Evolutionary conservation across 1,140 invertebrate genomes (phyloP).

Genomic region (Drosophila ohnishii): DNA sequence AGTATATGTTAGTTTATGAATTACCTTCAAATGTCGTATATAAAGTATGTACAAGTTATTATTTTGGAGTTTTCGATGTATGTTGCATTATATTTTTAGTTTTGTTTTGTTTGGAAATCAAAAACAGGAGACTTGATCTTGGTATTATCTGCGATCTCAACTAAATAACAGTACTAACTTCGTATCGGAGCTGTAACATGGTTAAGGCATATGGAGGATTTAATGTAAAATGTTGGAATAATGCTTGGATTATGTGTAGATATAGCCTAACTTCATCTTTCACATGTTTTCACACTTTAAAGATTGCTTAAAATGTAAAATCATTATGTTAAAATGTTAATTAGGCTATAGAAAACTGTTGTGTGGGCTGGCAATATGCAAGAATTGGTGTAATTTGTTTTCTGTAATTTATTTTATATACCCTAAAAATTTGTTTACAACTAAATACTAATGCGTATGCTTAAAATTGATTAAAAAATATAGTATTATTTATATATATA

Average conservation of each 20-base stretch:
- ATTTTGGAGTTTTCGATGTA: conserved; percentile 56
- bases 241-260: conserved; percentile 27
- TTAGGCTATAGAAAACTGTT: conserved; percentile 2
- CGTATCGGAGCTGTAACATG: conserved; percentile 51
- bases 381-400: conserved; percentile 64
- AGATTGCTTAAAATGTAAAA: not conserved
- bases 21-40: conserved; percentile 22
- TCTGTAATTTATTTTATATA: conserved; percentile 66
- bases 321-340: not conserved
- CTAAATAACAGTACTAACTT: conserved; percentile 76
- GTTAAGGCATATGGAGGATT: conserved; percentile 58
- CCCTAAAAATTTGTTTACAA: conserved; percentile 75
- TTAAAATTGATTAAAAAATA: conserved; percentile 77
- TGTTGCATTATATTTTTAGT: conserved; percentile 14
- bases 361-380: conserved; percentile 18
- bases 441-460: conserved; percentile 67
- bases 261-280: not conserved
- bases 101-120: conserved; percentile 27
- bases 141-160: conserved; percentile 50
- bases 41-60: conserved; percentile 47
- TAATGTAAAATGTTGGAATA: conserved; percentile 40
- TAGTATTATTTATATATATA: conserved; percentile 37
- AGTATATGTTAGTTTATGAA: conserved; percentile 30
- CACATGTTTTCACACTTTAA: not conserved
- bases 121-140: conserved; percentile 27